Evolutionary conservation across 2,797 vertebrate species (phyloP).

Genomic region (Mallotus villosus): DNA sequence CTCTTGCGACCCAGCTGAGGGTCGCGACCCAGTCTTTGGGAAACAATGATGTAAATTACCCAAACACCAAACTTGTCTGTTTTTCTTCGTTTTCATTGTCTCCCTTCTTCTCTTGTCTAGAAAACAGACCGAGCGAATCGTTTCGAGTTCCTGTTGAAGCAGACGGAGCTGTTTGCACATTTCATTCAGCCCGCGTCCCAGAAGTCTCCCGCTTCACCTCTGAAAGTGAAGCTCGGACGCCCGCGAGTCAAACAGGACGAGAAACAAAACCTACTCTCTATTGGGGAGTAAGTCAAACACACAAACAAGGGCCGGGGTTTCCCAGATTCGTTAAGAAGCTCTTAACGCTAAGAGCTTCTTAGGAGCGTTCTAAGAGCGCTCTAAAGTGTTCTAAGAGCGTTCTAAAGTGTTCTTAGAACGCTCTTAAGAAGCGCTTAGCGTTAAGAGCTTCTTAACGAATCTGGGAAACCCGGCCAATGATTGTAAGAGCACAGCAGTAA

Average conservation of each 20-base stretch:
- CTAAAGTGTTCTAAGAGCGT: no score
- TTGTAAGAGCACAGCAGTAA: no score
- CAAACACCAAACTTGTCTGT: neutral
- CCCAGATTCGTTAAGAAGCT: no score
- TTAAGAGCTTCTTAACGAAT: no score
- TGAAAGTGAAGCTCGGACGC: conserved; percentile 82
- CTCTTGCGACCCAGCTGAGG: no score
- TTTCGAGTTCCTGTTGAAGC: conserved; percentile 88
- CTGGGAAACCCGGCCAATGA: no score
- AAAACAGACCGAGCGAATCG: conserved; percentile 85
- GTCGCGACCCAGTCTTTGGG: no score
- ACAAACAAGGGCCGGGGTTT: no score
- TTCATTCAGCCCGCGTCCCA: conserved; percentile 87
- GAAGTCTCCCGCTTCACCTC: conserved; percentile 83
- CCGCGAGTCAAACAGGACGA: conserved; percentile 83
- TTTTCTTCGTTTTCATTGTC: conserved; percentile 24
- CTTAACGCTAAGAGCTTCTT: no score
- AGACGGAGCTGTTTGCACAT: conserved; percentile 88
- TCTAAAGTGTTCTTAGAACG: no score
- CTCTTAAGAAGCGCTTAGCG: no score
- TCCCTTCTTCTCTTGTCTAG: conserved; percentile 55
- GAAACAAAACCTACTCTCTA: conserved; percentile 83
- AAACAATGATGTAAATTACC: neutral
- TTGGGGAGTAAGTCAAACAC: conserved; percentile 79
- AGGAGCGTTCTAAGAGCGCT: no score